Percentiles rank a stretch among this genome's conserved stretches.
phyloP scores from a whole-genome alignment of 2,888 invertebrate species.

The Tiliacea citrago region DNA sequence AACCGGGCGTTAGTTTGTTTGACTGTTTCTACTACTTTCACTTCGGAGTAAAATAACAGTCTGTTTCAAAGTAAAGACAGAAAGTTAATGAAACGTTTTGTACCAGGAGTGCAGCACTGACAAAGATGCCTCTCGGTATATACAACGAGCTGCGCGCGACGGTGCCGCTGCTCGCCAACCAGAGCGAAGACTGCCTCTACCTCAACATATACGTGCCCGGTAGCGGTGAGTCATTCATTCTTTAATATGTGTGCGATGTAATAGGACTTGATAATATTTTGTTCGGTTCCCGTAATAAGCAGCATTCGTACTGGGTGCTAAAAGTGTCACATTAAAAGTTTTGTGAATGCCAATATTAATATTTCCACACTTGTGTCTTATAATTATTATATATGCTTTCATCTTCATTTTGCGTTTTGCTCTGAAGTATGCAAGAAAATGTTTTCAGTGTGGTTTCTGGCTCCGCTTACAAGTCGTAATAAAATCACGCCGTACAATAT shows the following conservation, averaged over 20 bases:
- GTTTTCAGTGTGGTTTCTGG: no score
- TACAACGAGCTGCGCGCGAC: constrained; percentile 94
- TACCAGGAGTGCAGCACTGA: constrained; percentile 92
- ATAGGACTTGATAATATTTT: no score
- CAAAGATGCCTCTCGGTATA: constrained; percentile 94
- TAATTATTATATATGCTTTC: no score
- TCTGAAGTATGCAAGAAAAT: no score
- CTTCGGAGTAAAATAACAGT: not conserved
- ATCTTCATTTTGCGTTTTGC: not conserved
- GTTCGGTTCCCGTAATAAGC: no score
- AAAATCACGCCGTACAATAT: no score
- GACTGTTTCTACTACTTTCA: not conserved
- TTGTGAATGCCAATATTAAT: not conserved
- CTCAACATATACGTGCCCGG: constrained; percentile 97
- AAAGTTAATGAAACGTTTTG: not conserved
- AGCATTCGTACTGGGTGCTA: no score
- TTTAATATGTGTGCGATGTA: no score
- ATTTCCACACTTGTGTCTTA: not conserved
- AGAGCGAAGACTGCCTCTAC: constrained; percentile 97
- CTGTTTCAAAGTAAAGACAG: not conserved
- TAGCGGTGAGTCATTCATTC: constrained; percentile 92
- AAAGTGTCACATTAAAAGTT: not conserved
- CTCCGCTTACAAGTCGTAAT: no score
- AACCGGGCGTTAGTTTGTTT: not conserved
- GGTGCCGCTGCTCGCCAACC: constrained; percentile 93